Evolutionary conservation across 2,888 invertebrate species (phyloP).

Genomic region (Metopia argyrocephala): DNA sequence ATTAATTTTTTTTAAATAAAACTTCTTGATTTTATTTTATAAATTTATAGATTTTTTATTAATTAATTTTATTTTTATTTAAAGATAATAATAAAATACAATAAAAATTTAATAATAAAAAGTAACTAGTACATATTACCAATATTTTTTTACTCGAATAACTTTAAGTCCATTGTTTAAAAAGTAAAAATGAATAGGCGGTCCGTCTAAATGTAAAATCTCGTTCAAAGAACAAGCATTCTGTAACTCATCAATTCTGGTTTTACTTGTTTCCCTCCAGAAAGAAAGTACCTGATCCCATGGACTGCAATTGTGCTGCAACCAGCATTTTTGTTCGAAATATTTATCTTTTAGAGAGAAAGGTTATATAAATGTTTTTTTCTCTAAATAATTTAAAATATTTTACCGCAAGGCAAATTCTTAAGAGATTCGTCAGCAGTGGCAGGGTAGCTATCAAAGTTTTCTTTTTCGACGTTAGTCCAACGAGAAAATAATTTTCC

Average conservation of each 20-base stretch:
- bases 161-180: too few species aligned
- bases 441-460: conserved; percentile 26
- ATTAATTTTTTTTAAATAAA: too few species aligned
- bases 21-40: too few species aligned
- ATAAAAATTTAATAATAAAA: too few species aligned
- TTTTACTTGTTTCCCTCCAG: conserved; percentile 45
- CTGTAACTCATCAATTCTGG: conserved; percentile 37
- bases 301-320: conserved; percentile 50
- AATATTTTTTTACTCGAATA: too few species aligned
- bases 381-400: conserved; percentile 14
- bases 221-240: conserved; percentile 30
- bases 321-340: conserved; percentile 51
- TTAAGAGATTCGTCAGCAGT: conserved; percentile 45
- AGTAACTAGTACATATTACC: too few species aligned
- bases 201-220: too few species aligned
- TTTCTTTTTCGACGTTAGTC: conserved; percentile 49
- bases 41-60: too few species aligned
- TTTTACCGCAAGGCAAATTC: conserved; percentile 34
- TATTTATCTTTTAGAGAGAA: conserved; percentile 47
- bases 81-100: too few species aligned
- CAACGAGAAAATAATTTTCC: conserved; percentile 56
- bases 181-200: too few species aligned
- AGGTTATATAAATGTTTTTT: conserved; percentile 27
- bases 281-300: conserved; percentile 40
- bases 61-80: too few species aligned